Conservation (phyloP, 2,888 invertebrate genomes). For the Ctena decussata region DNA sequence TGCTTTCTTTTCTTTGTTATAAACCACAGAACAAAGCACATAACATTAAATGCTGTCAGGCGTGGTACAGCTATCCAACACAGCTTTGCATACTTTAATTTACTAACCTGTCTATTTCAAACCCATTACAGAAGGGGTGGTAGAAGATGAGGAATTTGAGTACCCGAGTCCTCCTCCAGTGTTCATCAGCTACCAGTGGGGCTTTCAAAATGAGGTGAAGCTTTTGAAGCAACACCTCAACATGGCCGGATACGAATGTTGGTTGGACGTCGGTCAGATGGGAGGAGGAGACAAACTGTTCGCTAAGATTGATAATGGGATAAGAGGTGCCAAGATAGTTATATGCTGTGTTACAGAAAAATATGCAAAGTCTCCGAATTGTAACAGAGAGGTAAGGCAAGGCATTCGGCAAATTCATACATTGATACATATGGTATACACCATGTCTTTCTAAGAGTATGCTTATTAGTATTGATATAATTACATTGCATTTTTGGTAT, state of each 20-base stretch:
- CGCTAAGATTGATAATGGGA: slow-evolving; percentile 84
- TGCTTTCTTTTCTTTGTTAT: too few species aligned
- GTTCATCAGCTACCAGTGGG: slow-evolving; percentile 83
- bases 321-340: slow-evolving; percentile 78
- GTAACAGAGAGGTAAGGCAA: slow-evolving; percentile 85
- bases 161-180: slow-evolving; percentile 69
- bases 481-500: too few species aligned
- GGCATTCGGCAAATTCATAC: too few species aligned
- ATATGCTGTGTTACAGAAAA: slow-evolving; percentile 73
- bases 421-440: too few species aligned
- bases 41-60: too few species aligned
- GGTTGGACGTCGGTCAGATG: slow-evolving; percentile 87
- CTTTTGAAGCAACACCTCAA: slow-evolving; percentile 81
- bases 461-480: too few species aligned
- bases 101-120: too few species aligned
- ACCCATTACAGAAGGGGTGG: slow-evolving; percentile 69
- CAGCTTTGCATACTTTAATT: too few species aligned
- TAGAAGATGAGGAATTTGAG: slow-evolving; percentile 71
- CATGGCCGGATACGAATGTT: slow-evolving; percentile 84
- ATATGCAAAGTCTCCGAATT: slow-evolving; percentile 85
- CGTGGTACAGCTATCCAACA: too few species aligned
- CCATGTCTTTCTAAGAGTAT: too few species aligned
- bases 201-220: slow-evolving; percentile 83
- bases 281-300: slow-evolving; percentile 86
- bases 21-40: too few species aligned